Conservation (phyloP, 2,888 invertebrate genomes). For the Clitarchus hookeri region DNA sequence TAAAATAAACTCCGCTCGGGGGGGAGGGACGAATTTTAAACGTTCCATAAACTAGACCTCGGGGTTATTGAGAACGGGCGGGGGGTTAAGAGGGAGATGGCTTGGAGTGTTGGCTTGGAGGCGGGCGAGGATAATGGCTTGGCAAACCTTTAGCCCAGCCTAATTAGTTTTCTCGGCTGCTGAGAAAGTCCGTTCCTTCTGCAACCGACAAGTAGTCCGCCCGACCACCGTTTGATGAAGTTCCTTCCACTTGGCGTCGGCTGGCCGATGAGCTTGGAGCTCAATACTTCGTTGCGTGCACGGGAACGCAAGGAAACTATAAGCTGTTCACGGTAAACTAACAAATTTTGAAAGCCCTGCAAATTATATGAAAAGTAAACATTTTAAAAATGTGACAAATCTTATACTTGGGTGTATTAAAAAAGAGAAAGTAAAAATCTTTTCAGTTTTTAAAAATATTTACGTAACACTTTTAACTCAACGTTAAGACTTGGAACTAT, state of each 20-base stretch:
- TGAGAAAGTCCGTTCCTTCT: neutral
- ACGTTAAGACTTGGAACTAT: no score
- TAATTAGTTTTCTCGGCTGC: conserved; percentile 2
- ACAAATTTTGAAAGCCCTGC: no score
- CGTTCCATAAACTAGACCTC: neutral
- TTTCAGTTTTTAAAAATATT: no score
- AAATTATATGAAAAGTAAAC: no score
- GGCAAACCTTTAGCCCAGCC: neutral
- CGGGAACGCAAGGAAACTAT: neutral
- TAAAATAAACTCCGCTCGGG: neutral
- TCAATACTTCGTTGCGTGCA: neutral
- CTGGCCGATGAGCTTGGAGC: neutral
- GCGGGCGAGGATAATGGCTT: neutral
- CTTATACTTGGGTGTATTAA: no score
- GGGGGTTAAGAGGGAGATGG: neutral
- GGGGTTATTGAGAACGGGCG: neutral
- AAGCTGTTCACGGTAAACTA: no score
- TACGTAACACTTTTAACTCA: no score
- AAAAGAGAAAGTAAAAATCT: no score
- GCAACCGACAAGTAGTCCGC: neutral
- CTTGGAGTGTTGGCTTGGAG: neutral
- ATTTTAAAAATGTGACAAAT: no score
- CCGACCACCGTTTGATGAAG: neutral
- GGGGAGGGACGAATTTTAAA: conserved; percentile 6
- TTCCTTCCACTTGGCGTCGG: neutral